phyloP scores from a whole-genome alignment of 2,113 vertebrate genomes.

The Paraplagusia blochii region DNA sequence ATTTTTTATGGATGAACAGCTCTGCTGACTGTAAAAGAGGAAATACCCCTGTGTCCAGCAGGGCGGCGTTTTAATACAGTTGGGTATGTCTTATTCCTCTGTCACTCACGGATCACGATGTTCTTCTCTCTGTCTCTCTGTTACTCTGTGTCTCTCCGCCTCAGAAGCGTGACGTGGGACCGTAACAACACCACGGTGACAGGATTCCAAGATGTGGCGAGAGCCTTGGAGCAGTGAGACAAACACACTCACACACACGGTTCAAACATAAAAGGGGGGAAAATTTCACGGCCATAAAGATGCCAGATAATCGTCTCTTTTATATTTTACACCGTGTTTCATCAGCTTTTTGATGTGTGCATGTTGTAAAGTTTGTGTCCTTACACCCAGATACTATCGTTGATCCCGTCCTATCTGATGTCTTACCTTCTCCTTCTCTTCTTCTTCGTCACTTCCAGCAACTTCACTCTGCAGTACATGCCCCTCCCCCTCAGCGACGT shows the following conservation, averaged over 20 bases:
- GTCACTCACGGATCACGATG: constrained; percentile 19
- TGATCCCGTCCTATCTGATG: background rate
- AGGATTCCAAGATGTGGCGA: constrained; percentile 88
- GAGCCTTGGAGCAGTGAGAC: constrained; percentile 88
- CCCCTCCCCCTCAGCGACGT: constrained; percentile 88
- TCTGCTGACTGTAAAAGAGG: too few relatives aligned
- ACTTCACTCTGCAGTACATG: constrained; percentile 90
- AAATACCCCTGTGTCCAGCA: too few relatives aligned
- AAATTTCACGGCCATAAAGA: too few relatives aligned
- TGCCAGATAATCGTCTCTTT: too few relatives aligned
- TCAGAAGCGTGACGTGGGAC: constrained; percentile 89
- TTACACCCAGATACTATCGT: background rate
- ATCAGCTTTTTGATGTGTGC: constrained; percentile 23
- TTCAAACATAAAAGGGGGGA: constrained; percentile 7
- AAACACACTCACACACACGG: constrained; percentile 21
- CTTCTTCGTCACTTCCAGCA: constrained; percentile 69
- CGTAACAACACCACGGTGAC: constrained; percentile 85
- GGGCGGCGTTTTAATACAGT: too few relatives aligned
- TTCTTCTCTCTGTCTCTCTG: constrained; percentile 15
- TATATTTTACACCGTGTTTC: too few relatives aligned
- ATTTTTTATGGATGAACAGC: too few relatives aligned
- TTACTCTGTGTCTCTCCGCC: constrained; percentile 33
- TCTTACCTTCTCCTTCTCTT: background rate
- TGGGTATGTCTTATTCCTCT: too few relatives aligned
- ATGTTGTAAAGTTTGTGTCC: constrained; percentile 19